These are phyloP conservation scores for Tenthredo mesomela DNA, from an alignment of 2,888 invertebrate species.

Conservation along the genomic window DNA sequence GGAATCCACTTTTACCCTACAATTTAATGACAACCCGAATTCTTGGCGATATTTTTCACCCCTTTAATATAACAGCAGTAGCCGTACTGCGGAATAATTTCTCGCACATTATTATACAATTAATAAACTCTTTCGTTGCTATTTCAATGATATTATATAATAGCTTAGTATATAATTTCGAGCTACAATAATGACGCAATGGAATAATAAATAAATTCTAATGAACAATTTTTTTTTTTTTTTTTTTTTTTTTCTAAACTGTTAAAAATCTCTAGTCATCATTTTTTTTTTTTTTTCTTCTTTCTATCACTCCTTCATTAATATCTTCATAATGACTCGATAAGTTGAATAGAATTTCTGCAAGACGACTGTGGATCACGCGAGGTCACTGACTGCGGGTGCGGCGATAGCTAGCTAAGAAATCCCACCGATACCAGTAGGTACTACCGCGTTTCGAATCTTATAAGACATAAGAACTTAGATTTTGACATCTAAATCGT, in stretches of 20 bases:
- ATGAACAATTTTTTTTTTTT: background rate
- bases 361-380: conserved; percentile 20
- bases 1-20: conserved; percentile 27
- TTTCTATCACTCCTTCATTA: background rate
- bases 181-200: background rate
- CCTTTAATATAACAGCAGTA: background rate
- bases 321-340: background rate
- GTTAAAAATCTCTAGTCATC: background rate
- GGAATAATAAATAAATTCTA: conserved; percentile 13
- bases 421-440: background rate
- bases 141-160: background rate
- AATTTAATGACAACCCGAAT: background rate
- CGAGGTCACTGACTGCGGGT: conserved; percentile 39
- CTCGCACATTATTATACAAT: background rate
- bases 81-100: background rate
- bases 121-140: background rate
- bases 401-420: background rate
- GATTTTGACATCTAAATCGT: too few species aligned
- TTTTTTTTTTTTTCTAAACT: background rate
- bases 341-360: conserved; percentile 13
- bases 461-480: background rate
- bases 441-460: background rate
- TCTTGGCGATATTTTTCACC: background rate
- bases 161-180: background rate
- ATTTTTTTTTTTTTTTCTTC: background rate